Evolutionary conservation across 2,888 invertebrate genomes (phyloP).

Genomic region (Lagria hirta): DNA sequence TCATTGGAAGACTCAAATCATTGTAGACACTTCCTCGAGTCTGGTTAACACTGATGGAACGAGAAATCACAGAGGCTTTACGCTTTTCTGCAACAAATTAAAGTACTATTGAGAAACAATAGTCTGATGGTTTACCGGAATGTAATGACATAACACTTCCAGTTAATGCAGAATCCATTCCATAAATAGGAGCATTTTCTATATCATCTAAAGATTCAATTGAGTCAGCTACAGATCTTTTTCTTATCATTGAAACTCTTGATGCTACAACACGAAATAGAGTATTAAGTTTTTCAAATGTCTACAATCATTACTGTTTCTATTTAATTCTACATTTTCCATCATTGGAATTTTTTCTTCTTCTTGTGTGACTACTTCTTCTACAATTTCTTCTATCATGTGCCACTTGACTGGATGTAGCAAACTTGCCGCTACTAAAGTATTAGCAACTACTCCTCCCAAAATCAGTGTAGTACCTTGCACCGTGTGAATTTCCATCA

Average conservation of each 20-base stretch:
- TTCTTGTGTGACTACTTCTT: conserved; percentile 5
- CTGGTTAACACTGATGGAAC: conserved; percentile 11
- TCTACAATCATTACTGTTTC: background rate
- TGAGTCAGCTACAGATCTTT: background rate
- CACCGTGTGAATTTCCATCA: conserved; percentile 60
- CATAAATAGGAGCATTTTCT: conserved; percentile 53
- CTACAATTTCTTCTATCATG: conserved; percentile 47
- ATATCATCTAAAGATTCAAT: conserved; percentile 39
- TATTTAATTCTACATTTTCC: background rate
- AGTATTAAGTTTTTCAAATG: background rate
- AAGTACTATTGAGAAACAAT: conserved; percentile 2
- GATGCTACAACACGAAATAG: background rate
- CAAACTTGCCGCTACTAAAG: conserved; percentile 61
- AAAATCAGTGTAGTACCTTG: conserved; percentile 65
- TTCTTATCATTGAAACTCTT: background rate
- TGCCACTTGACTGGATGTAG: conserved; percentile 72
- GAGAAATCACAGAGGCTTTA: conserved; percentile 25
- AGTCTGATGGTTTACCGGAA: conserved; percentile 28
- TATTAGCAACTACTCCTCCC: conserved; percentile 64
- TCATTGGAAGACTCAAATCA: conserved; percentile 31
- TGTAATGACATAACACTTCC: conserved; percentile 45
- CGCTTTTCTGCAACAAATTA: conserved; percentile 12
- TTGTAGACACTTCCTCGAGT: conserved; percentile 25
- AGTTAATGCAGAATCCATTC: conserved; percentile 51
- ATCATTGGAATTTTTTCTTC: conserved; percentile 2